These are phyloP conservation scores for Drepanosiphum platanoidis DNA, from an alignment of 2,888 invertebrate species.

Conservation along the genomic window DNA sequence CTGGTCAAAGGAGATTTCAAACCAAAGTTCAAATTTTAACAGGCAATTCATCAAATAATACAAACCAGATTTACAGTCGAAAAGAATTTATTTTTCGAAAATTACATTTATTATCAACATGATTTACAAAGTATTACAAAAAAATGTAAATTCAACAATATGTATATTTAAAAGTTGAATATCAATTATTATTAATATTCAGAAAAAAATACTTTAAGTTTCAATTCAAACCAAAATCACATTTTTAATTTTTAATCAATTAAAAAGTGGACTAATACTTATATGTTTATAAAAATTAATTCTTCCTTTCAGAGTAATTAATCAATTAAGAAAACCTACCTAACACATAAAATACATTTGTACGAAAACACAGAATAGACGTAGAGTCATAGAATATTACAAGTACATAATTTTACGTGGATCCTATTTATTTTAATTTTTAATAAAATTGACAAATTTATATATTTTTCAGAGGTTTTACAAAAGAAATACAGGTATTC, in stretches of 20 bases:
- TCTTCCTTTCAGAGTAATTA: not conserved
- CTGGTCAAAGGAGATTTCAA: too few relatives aligned
- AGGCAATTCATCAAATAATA: too few relatives aligned
- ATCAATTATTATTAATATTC: not conserved
- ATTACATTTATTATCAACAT: not conserved
- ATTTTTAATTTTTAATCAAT: not conserved
- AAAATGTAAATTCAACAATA: not conserved
- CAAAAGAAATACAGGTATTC: not conserved
- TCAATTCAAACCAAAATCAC: not conserved
- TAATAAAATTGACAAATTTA: conserved; percentile 19
- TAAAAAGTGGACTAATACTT: not conserved
- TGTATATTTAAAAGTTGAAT: not conserved
- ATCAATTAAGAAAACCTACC: not conserved
- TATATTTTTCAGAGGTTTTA: not conserved
- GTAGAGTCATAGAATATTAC: too few relatives aligned
- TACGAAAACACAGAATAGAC: not conserved
- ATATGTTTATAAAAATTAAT: not conserved
- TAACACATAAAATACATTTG: conserved; percentile 6
- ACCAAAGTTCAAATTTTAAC: too few relatives aligned
- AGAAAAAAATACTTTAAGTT: not conserved
- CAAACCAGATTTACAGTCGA: too few relatives aligned
- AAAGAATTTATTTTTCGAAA: not conserved
- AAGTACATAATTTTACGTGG: not conserved
- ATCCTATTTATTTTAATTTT: not conserved
- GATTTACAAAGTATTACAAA: not conserved